Conservation (phyloP, 2,888 invertebrate genomes). For the Bedellia somnulentella region DNA sequence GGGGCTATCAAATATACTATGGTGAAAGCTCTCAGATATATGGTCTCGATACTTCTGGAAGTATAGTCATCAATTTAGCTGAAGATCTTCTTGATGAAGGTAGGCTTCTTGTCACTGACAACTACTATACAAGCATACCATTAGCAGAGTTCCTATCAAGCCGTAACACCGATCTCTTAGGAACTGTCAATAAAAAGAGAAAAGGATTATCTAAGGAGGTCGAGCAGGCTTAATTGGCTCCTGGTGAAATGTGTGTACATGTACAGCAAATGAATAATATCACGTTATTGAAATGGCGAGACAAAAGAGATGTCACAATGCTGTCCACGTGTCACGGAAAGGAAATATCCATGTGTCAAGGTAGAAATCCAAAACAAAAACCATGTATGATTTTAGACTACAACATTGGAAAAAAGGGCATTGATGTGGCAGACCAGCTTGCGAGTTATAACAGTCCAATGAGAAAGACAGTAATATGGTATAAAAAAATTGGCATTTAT, state of each 20-base stretch:
- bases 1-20: no score
- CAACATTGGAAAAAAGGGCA: conserved; percentile 6
- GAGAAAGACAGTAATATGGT: conserved; percentile 8
- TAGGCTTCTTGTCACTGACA: conserved; percentile 8
- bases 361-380: background rate
- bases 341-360: background rate
- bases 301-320: background rate
- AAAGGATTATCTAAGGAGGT: background rate
- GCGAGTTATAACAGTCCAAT: conserved; percentile 9
- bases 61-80: no score
- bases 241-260: no score
- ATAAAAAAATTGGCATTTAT: no score
- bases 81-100: no score
- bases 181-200: no score
- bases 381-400: background rate
- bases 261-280: background rate
- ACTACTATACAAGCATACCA: background rate
- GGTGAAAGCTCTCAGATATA: no score
- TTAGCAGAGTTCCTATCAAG: background rate
- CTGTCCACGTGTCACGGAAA: background rate
- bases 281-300: background rate
- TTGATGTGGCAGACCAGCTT: conserved; percentile 8
- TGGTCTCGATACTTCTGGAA: no score
- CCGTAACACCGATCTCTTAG: no score
- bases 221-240: background rate